These are phyloP conservation scores for Hippocampus zosterae DNA, from an alignment of 2,113 vertebrate species.

Conservation along the genomic window DNA sequence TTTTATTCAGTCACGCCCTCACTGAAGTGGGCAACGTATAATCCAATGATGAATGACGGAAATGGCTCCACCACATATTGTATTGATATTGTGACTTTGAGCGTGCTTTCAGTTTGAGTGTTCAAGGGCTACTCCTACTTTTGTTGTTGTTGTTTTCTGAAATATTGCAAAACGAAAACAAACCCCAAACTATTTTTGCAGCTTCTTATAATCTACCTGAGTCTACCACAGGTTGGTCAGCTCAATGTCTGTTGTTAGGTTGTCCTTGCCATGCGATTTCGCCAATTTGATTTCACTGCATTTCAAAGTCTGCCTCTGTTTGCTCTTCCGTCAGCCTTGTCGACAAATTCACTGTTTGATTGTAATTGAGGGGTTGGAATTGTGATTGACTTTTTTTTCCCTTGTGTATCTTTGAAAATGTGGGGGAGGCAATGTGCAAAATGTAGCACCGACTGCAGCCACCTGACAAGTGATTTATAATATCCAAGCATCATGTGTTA, in stretches of 20 bases:
- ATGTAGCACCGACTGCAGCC: slow-evolving; percentile 12
- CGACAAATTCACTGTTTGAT: slow-evolving; percentile 12
- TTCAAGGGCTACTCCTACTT: slow-evolving; percentile 1
- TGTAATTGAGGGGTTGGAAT: slow-evolving; percentile 3
- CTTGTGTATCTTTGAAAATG: slow-evolving; percentile 25
- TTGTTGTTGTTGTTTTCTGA: neutral
- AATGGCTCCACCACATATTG: neutral
- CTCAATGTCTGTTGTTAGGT: slow-evolving; percentile 7
- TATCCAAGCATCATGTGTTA: neutral
- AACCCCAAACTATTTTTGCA: slow-evolving; percentile 19
- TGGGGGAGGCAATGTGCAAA: slow-evolving; percentile 5
- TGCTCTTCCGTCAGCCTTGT: slow-evolving; percentile 4
- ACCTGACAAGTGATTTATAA: slow-evolving; percentile 1
- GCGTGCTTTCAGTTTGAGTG: neutral
- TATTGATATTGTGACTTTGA: slow-evolving; percentile 2
- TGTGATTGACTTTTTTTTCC: slow-evolving; percentile 25
- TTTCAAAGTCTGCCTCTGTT: slow-evolving; percentile 17
- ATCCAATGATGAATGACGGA: neutral
- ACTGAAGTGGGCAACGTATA: neutral
- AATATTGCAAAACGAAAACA: slow-evolving; percentile 25
- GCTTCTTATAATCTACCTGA: slow-evolving; percentile 1
- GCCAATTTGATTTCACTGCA: slow-evolving; percentile 10
- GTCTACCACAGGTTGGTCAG: slow-evolving; percentile 26
- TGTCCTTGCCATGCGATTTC: slow-evolving; percentile 11
- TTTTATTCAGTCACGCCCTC: neutral